A percentile compares a stretch with the other conserved stretches of the same genome.
These are phyloP conservation scores for Dolichallabes microphthalmus DNA, from an alignment of 2,113 vertebrate genomes.

Conservation along the genomic window DNA sequence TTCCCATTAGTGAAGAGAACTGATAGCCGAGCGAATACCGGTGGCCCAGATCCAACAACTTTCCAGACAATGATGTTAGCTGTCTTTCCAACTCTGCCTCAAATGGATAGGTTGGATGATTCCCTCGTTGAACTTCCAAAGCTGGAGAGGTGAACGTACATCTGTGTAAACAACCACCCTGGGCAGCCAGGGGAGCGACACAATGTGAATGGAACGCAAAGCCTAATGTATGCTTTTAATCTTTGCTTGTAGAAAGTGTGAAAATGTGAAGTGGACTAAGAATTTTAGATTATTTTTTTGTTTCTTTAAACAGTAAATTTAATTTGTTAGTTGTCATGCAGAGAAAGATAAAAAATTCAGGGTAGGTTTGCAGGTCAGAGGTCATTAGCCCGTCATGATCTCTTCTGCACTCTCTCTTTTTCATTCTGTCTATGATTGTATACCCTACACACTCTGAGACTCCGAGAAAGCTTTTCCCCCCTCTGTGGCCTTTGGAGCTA, in stretches of 20 bases:
- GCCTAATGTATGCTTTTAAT: constrained; percentile 50
- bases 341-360: neutral
- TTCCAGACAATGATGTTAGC: constrained; percentile 62
- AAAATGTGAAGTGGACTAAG: neutral
- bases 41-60: constrained; percentile 58
- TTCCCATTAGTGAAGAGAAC: constrained; percentile 64
- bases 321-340: constrained; percentile 13
- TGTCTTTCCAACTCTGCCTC: constrained; percentile 52
- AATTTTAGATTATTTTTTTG: neutral
- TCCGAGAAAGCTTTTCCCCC: constrained; percentile 51
- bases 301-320: constrained; percentile 6
- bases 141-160: constrained; percentile 62
- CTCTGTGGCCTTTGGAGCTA: constrained; percentile 40
- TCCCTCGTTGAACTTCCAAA: constrained; percentile 50
- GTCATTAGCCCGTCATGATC: too few species aligned
- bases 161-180: constrained; percentile 72
- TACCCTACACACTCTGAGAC: constrained; percentile 16
- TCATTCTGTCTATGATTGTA: constrained; percentile 57
- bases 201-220: constrained; percentile 47
- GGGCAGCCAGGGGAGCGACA: constrained; percentile 54
- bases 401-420: neutral
- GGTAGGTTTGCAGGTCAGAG: constrained; percentile 13
- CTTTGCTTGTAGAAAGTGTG: constrained; percentile 2
- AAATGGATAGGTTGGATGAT: constrained; percentile 57
- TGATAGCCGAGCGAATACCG: constrained; percentile 59